These are phyloP conservation scores for Tetranychus urticae DNA, from an alignment of 1,140 invertebrate genomes.

Conservation along the genomic window DNA sequence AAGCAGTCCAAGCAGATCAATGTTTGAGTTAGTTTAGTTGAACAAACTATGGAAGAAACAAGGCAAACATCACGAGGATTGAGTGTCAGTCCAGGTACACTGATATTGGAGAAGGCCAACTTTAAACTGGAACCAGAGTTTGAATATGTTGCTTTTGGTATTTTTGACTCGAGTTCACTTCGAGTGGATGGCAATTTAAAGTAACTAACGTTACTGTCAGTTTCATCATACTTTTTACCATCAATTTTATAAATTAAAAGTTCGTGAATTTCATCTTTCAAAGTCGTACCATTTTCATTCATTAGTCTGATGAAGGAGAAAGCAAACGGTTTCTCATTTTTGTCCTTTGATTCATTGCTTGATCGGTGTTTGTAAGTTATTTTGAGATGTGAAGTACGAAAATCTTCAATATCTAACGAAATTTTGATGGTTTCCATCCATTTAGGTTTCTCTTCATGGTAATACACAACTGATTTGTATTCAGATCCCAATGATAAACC, in stretches of 20 bases:
- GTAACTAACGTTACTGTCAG: conserved; percentile 32
- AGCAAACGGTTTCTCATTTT: conserved; percentile 68
- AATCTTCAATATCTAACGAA: conserved; percentile 65
- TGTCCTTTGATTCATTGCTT: conserved; percentile 44
- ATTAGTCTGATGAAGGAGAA: conserved; percentile 63
- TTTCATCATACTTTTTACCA: conserved; percentile 45
- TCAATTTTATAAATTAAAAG: conserved; percentile 79
- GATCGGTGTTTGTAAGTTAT: conserved; percentile 68
- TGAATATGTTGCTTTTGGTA: background rate
- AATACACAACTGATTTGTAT: conserved; percentile 72
- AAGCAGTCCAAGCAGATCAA: conserved; percentile 65
- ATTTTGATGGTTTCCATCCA: conserved; percentile 83
- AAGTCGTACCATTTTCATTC: conserved; percentile 67
- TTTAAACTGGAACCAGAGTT: conserved; percentile 11
- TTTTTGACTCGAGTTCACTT: conserved; percentile 28
- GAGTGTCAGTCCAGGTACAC: background rate
- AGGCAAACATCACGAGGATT: conserved; percentile 48
- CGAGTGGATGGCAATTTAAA: conserved; percentile 45
- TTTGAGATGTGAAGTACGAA: conserved; percentile 65
- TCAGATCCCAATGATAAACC: conserved; percentile 43
- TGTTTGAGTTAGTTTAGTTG: conserved; percentile 88
- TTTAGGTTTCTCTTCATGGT: conserved; percentile 72
- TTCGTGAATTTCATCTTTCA: conserved; percentile 52
- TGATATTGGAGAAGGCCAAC: background rate
- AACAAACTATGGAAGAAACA: conserved; percentile 65